These are phyloP conservation scores for Noctilio leporinus DNA, from an alignment of 2,113 vertebrate genomes.

Conservation along the genomic window DNA sequence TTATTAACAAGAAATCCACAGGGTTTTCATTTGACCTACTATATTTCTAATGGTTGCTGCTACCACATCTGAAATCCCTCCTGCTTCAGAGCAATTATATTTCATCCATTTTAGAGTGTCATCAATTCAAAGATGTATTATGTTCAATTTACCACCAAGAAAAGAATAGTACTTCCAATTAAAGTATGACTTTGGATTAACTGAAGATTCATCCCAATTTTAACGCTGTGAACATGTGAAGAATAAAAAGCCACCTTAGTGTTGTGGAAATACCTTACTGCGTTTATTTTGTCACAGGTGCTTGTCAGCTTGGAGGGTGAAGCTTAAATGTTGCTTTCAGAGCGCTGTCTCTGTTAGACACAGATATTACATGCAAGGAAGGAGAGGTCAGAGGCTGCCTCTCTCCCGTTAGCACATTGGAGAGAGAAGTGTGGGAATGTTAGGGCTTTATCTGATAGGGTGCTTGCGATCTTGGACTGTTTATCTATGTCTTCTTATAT, in stretches of 20 bases:
- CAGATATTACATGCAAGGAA: neutral
- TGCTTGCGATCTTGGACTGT: neutral
- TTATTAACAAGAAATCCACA: neutral
- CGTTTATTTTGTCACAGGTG: neutral
- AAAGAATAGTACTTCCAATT: neutral
- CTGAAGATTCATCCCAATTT: neutral
- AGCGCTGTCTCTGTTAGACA: neutral
- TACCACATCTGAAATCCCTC: neutral
- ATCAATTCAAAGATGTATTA: neutral
- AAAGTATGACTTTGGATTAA: neutral
- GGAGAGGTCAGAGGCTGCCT: neutral
- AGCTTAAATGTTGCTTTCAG: neutral
- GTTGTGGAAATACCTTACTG: neutral
- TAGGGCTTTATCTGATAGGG: neutral
- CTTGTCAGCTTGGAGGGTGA: neutral
- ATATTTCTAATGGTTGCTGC: constrained; percentile 10
- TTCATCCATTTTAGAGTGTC: neutral
- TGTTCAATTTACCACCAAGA: neutral
- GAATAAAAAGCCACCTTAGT: neutral
- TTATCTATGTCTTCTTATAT: neutral
- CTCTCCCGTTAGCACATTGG: neutral
- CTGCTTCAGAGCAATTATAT: neutral
- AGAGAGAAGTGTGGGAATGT: neutral
- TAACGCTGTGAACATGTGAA: neutral
- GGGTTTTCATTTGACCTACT: neutral